Evolutionary conservation across 1,140 invertebrate genomes (phyloP).

Genomic region (Drosophila sucinea): DNA sequence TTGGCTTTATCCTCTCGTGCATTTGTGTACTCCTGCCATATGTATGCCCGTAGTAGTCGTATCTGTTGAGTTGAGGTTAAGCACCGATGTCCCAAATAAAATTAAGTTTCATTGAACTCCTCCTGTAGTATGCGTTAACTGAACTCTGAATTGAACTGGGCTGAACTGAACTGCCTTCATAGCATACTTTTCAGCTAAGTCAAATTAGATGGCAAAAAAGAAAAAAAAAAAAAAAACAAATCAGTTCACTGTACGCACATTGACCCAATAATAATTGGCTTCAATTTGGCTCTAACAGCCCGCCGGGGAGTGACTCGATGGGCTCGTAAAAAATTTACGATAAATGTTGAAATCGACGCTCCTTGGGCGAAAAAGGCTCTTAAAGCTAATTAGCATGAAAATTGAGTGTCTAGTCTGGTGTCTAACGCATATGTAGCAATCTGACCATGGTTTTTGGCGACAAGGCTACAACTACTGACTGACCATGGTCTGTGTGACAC

Average conservation of each 20-base stretch:
- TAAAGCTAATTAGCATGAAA: conserved; percentile 1
- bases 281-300: conserved; percentile 5
- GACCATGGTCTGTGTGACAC: background rate
- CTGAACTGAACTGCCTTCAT: conserved; percentile 53
- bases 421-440: too few species aligned
- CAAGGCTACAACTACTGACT: background rate
- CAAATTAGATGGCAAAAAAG: conserved; percentile 13
- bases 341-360: background rate
- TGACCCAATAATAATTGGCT: conserved; percentile 72
- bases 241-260: conserved; percentile 66
- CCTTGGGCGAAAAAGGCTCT: background rate
- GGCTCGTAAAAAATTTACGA: conserved; percentile 11
- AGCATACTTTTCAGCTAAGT: conserved; percentile 60
- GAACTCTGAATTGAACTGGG: background rate
- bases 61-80: conserved; percentile 22
- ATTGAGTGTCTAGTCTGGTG: background rate
- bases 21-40: background rate
- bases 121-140: too few species aligned
- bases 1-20: conserved; percentile 16
- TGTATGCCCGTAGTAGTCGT: conserved; percentile 1
- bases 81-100: conserved; percentile 22
- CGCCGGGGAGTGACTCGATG: conserved; percentile 2
- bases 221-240: conserved; percentile 28
- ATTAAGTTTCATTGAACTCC: conserved; percentile 52
- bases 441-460: background rate